phyloP scores from a whole-genome alignment of 2,797 vertebrate genomes.

The Antrozous pallidus region DNA sequence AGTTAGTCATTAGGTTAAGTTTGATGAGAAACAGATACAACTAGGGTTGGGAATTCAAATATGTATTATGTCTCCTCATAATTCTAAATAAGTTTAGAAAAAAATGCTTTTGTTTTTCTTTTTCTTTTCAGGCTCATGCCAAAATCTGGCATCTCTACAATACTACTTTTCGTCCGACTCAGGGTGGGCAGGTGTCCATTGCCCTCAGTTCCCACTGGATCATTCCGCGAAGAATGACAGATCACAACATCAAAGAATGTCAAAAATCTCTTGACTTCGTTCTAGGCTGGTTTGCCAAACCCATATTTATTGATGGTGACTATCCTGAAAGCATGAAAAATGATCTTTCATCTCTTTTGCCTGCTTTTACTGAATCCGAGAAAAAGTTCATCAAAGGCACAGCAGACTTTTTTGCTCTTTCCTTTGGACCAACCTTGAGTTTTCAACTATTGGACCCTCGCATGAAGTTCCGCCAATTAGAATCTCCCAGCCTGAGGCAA shows the following conservation, averaged over 20 bases:
- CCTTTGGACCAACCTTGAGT: conserved; percentile 93
- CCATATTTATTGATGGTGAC: conserved; percentile 93
- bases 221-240: conserved; percentile 87
- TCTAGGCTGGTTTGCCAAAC: conserved; percentile 96
- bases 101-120: not conserved
- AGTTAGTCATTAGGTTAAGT: not conserved
- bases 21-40: not conserved
- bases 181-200: conserved; percentile 92
- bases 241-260: conserved; percentile 87
- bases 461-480: conserved; percentile 92
- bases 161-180: conserved; percentile 87
- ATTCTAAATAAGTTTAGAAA: conserved; percentile 53
- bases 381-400: conserved; percentile 87
- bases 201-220: conserved; percentile 97
- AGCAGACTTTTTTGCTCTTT: conserved; percentile 97
- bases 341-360: conserved; percentile 88
- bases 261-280: conserved; percentile 96
- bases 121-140: conserved; percentile 90
- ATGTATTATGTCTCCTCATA: not conserved
- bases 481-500: conserved; percentile 93
- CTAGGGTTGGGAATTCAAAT: not conserved
- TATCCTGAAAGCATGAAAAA: conserved; percentile 94
- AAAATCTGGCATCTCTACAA: conserved; percentile 95
- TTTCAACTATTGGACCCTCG: conserved; percentile 93
- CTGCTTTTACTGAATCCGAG: conserved; percentile 89